Evolutionary conservation across 2,113 vertebrate species (phyloP), one percentile per base, ranked within the genome.

Genomic region (Neomonachus schauinslandi): DNA sequence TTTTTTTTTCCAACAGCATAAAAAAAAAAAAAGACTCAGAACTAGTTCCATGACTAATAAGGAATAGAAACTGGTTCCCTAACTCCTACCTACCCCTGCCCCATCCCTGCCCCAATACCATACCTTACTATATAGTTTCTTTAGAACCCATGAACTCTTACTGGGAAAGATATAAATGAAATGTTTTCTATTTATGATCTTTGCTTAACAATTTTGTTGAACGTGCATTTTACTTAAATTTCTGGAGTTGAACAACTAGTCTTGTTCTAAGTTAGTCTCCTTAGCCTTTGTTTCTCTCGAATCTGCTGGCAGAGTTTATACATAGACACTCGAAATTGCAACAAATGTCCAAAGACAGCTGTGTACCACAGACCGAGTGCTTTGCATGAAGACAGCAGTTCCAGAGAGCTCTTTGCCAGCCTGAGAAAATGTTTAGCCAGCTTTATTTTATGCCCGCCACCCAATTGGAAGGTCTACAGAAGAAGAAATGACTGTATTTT

Each of bases 1-100:
- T 95, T 10, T 95, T 71, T 94, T 94, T 95, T 96, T 28, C n/a
- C 0, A 15, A 92, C 31, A 81, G 61, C 1, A n/a, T 96, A 49
- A 67, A 22, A 67, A 22, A 91, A 71, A 36, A 86, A 96, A 33
- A 81, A 36, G 76, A 79, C 13, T 51, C 5, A 11, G 61, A 92
- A 51, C 86, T 31, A 86, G 65, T 36, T n/a, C 26, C 0, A 0
- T 26, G 77, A 67, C 55, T 51, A 59, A 83, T 84, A 83, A 86
- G 5, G 76, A 92, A 80, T 55, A 92, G 65, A 97, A 83, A 88
- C 51, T 33, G 28, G 28, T 26, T 83, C 5, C 42, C 36, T 74
- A 4, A 76, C 72, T 36, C 24, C 31, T 33, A 13, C 1, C 76
- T 53, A 63, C 42, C 16, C 46, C 18, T 12, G 15, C 26, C 39